These are phyloP conservation scores for Epizoanthus scotinus DNA, from an alignment of 92 coral and sea anemone genomes.

Conservation along the genomic window DNA sequence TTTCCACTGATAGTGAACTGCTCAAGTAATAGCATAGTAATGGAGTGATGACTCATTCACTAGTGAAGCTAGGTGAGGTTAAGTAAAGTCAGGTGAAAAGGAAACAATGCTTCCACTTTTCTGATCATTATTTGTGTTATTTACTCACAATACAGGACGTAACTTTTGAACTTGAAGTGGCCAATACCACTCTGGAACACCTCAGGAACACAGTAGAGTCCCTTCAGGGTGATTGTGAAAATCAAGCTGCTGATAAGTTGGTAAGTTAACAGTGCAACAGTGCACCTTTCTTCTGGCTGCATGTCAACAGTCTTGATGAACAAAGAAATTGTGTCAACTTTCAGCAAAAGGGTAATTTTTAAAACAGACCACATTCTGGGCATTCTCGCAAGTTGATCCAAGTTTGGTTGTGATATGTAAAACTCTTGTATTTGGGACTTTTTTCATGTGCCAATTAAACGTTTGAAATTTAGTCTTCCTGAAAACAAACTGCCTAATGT, in stretches of 20 bases:
- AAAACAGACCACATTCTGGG: too few relatives aligned
- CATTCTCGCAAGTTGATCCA: too few relatives aligned
- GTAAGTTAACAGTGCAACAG: constrained; percentile 43
- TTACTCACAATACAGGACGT: constrained; percentile 45
- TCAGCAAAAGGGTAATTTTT: too few relatives aligned
- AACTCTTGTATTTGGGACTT: too few relatives aligned
- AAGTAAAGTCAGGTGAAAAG: background rate
- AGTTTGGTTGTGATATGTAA: too few relatives aligned
- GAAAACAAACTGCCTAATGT: too few relatives aligned
- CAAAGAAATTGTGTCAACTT: too few relatives aligned
- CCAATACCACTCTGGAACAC: constrained; percentile 66
- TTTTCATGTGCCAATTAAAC: too few relatives aligned
- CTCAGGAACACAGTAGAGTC: constrained; percentile 80
- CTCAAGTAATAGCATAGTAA: too few relatives aligned
- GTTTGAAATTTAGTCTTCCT: too few relatives aligned
- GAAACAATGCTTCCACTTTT: background rate
- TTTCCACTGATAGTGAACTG: too few relatives aligned
- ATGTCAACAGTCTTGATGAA: background rate
- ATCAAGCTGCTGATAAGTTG: constrained; percentile 64
- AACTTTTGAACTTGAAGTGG: constrained; percentile 54
- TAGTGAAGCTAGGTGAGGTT: background rate
- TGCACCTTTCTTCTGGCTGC: background rate
- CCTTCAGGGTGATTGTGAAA: constrained; percentile 77
- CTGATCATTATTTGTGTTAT: background rate
- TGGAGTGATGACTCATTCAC: too few relatives aligned